Base-by-base conservation (phyloP, 1,140 invertebrate genomes). In the Platorchestia sp. region DNA sequence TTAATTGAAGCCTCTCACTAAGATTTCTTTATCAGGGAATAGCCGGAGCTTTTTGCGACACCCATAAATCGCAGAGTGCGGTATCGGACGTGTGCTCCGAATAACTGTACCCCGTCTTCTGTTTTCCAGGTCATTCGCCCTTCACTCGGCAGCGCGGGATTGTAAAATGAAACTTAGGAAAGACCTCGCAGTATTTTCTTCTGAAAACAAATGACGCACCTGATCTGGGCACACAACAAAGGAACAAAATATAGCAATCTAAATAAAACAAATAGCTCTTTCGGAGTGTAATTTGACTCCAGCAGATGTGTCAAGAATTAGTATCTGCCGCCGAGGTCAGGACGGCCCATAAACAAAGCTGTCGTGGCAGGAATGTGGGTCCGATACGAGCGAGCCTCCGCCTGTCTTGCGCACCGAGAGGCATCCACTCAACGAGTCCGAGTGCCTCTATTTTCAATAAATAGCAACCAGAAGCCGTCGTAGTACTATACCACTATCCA, bases 251-350 rank as follows among this genome's bases (percentile, higher is more conserved):
- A 89, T 42, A 89, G 87, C 43, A 89, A 89, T 89, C 87, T 89
- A 89, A 89, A 89, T 89, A 89, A 89, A 89, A 89, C 87, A 89
- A 89, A 89, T 89, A 89, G 87, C 87, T 89, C 87, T 89, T 89
- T 89, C 87, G n/a, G 87, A 41, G 87, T 45, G 91, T 93, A 93
- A 93, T 93, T 93, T 93, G 91, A 93, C 91, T 93, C 91, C 91
- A 47, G 45, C 43, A 93, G 91, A 93, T 93, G 41, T 93, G 91
- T 93, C 45, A 93, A 93, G 91, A 93, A 93, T 93, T 93, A 93
- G 91, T 93, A 93, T 45, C 91, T 93, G 91, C 91, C 91, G 91
- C 45, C 36, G 44, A 93, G 91, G 91, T 93, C 91, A 93, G 91
- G 43, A 40, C 19, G 45, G 91, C 43, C 45, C 91, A 93, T 93